A percentile compares a stretch with the other conserved stretches of the same genome.
These are phyloP conservation scores for Heteromormyrus szaboi DNA, from an alignment of 2,797 vertebrate species.

Conservation along the genomic window DNA sequence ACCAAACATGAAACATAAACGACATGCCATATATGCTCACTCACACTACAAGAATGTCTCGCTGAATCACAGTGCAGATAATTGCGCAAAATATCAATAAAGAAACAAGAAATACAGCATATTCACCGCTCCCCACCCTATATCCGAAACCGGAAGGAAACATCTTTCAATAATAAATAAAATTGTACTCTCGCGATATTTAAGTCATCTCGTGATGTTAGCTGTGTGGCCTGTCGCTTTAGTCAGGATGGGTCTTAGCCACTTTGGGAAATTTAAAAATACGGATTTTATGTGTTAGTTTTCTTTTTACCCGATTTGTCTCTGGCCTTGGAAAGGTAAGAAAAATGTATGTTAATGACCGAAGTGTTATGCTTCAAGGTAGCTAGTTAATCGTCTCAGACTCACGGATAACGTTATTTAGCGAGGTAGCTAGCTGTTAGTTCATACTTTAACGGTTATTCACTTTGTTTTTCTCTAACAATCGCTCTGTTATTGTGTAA, in stretches of 20 bases:
- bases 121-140: neutral
- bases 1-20: neutral
- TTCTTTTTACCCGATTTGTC: neutral
- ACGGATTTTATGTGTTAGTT: neutral
- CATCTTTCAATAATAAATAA: neutral
- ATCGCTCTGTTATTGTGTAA: neutral
- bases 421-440: neutral
- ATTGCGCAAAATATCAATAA: neutral
- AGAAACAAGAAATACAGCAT: neutral
- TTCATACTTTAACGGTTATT: neutral
- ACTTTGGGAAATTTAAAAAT: neutral
- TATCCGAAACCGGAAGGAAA: neutral
- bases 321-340: neutral
- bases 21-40: neutral
- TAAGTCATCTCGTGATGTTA: slow-evolving; percentile 5
- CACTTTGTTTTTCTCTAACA: neutral
- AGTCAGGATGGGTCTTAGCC: neutral
- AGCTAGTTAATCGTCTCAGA: neutral
- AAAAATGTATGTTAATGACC: neutral
- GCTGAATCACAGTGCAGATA: neutral
- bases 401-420: neutral
- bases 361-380: neutral
- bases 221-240: neutral
- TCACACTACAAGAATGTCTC: neutral
- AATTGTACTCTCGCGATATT: neutral